These are phyloP conservation scores for Zapornia atra DNA, from an alignment of 2,113 vertebrate species.

Conservation along the genomic window DNA sequence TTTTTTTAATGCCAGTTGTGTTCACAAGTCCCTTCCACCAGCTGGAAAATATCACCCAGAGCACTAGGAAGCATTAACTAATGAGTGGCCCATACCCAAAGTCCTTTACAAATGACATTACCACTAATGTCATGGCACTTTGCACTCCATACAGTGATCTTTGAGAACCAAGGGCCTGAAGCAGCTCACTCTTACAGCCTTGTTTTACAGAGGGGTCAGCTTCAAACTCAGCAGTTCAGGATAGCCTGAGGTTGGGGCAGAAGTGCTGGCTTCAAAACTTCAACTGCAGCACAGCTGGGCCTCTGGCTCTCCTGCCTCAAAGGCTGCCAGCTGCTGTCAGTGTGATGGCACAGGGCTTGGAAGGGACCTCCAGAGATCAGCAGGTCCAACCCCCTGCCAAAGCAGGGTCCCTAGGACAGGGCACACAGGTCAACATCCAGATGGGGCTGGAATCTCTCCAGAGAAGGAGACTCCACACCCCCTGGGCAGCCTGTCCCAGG, in stretches of 20 bases:
- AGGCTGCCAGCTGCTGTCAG: neutral
- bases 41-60: neutral
- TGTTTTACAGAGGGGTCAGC: neutral
- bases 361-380: no score
- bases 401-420: no score
- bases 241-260: accelerated
- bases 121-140: neutral
- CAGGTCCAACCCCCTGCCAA: no score
- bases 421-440: no score
- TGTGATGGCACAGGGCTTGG: neutral
- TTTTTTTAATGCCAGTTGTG: neutral
- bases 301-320: neutral
- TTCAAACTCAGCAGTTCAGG: neutral
- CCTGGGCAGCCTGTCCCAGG: no score
- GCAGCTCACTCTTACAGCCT: neutral
- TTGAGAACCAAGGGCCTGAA: accelerated
- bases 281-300: neutral
- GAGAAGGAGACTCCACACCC: no score
- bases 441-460: no score
- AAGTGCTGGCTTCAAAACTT: neutral
- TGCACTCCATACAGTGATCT: neutral
- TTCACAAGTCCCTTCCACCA: neutral
- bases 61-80: neutral
- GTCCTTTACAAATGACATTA: neutral
- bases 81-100: neutral